phyloP scores from a whole-genome alignment of 2,888 invertebrate species.

The Drosophila ustulata region DNA sequence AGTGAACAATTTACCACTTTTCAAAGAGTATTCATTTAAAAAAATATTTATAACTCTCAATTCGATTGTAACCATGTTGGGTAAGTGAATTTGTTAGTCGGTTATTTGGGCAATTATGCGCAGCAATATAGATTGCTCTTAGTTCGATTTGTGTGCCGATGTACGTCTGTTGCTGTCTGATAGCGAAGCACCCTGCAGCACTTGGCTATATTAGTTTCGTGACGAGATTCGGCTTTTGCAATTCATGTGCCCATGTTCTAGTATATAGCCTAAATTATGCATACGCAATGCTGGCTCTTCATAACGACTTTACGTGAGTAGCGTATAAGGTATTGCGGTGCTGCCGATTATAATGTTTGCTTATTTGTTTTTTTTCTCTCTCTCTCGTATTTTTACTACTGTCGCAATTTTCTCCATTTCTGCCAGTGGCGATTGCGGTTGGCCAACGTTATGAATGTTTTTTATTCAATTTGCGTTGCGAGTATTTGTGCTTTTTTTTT shows the following conservation, averaged over 20 bases:
- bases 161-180: conserved; percentile 17
- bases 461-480: conserved; percentile 61
- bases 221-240: neutral
- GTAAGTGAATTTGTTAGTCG: conserved; percentile 12
- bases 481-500: conserved; percentile 9
- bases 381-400: conserved; percentile 55
- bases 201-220: neutral
- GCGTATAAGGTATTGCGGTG: conserved; percentile 17
- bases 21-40: neutral
- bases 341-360: conserved; percentile 21
- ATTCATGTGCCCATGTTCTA: neutral
- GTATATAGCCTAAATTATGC: neutral
- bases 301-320: neutral
- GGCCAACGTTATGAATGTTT: conserved; percentile 56
- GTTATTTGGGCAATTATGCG: neutral
- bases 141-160: conserved; percentile 28
- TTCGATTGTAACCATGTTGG: too few relatives aligned
- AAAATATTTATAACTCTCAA: too few relatives aligned
- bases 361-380: conserved; percentile 27
- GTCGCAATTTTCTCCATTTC: conserved; percentile 62
- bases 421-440: conserved; percentile 48
- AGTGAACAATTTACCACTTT: too few relatives aligned
- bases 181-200: conserved; percentile 6
- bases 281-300: neutral
- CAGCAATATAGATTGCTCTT: conserved; percentile 13